Evolutionary conservation across 1,140 invertebrate species (phyloP), one percentile per base, ranked within the genome.

Genomic region (Ceratitis capitata): DNA sequence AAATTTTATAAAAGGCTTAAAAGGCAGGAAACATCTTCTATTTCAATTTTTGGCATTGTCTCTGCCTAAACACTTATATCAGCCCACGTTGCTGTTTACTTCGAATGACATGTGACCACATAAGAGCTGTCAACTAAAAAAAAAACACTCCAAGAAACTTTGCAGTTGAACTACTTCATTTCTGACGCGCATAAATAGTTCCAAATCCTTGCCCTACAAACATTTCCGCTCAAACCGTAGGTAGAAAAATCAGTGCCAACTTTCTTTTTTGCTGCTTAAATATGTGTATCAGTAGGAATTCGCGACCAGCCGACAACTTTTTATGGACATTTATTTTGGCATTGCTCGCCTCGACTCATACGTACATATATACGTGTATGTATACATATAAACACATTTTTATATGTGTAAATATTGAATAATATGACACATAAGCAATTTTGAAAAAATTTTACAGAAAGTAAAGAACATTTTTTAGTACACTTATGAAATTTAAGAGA

Each of bases 181-280:
- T 69, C 32, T 69, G 61, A 69, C 61, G 61, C 61, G 61, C 32
- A 78, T 78, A 45, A 42, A 26, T 39, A 45, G 7, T 78, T 26
- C 4, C 32, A 78, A 78, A 78, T 78, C 69, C 69, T 78, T 78
- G 69, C 14, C 69, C 69, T 23, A 78, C 16, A 78, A 78, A 78
- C n/a, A 45, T 78, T 45, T 78, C 69, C 69, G 69, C 42, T 78
- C 61, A 69, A 69, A 32, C 51, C 10, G n/a, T 53, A 9, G 4
- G n/a, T 53, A 53, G 14, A 19, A 10, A 4, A 53, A 26, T 7
- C 69, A 45, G 5, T 23, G 69, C n/a, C 69, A 45, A 78, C 69
- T 45, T 42, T 45, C 9, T 45, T n/a, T 19, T 23, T 23, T 19
- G 3, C 51, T 56, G 51, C n/a, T 56, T 23, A 53, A 2, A 53